Conservation (phyloP, 2,888 invertebrate genomes). For the Myopa testacea region DNA sequence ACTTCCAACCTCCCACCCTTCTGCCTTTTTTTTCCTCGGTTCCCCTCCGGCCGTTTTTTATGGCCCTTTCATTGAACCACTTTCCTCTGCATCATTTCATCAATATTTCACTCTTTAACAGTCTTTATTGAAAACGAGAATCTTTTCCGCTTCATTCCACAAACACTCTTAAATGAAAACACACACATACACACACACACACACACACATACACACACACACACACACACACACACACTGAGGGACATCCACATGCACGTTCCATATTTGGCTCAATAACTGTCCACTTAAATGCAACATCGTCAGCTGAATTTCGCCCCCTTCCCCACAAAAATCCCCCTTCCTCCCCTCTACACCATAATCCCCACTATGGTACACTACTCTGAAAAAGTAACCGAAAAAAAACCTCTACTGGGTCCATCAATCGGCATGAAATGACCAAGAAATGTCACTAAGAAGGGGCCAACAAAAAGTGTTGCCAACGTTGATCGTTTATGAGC, state of each 20-base stretch:
- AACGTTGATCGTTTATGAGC: conserved; percentile 20
- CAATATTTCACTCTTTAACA: conserved; percentile 22
- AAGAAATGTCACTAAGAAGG: conserved; percentile 2
- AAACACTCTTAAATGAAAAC: background rate
- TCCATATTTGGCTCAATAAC: conserved; percentile 19
- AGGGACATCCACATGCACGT: background rate
- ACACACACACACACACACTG: background rate
- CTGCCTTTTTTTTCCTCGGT: background rate
- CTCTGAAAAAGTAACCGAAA: background rate
- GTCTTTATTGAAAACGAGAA: conserved; percentile 32
- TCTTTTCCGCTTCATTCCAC: background rate
- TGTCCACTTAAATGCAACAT: conserved; percentile 23
- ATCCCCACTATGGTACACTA: background rate
- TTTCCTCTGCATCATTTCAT: background rate
- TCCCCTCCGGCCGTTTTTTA: background rate
- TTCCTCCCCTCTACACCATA: background rate
- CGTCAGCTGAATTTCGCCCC: background rate
- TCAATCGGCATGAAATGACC: conserved; percentile 9
- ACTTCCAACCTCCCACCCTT: background rate
- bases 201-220: background rate
- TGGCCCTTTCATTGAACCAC: too few relatives aligned
- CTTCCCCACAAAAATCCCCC: background rate
- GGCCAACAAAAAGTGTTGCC: conserved; percentile 19
- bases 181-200: background rate
- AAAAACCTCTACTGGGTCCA: background rate